phyloP scores from a whole-genome alignment of 1,140 invertebrate species.

The Leptoteleia sp. region DNA sequence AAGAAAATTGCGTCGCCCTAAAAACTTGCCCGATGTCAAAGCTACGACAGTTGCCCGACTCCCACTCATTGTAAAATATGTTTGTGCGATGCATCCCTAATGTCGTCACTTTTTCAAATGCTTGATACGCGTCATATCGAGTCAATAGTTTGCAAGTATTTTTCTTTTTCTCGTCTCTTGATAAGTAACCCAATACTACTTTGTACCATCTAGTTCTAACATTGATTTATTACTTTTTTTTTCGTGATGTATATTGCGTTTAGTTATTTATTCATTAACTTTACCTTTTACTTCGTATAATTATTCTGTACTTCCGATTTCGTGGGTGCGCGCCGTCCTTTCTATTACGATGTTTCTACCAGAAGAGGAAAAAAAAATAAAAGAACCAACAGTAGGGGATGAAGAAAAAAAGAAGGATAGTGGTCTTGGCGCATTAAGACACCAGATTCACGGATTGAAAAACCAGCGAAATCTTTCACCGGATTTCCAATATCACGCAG shows the following conservation, averaged over 20 bases:
- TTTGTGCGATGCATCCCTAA: constrained; percentile 35
- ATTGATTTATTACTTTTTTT: constrained; percentile 64
- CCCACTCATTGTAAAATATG: constrained; percentile 18
- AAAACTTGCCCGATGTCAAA: constrained; percentile 20
- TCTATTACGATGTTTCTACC: background rate
- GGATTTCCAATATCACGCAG: constrained; percentile 26
- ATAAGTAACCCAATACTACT: constrained; percentile 63
- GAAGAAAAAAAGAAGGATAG: too few species aligned
- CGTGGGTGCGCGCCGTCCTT: constrained; percentile 5
- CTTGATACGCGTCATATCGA: constrained; percentile 16
- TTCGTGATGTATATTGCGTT: constrained; percentile 63
- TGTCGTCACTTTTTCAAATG: constrained; percentile 1
- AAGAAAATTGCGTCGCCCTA: constrained; percentile 29
- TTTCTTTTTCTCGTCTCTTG: constrained; percentile 24
- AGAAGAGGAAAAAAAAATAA: too few species aligned
- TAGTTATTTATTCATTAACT: constrained; percentile 53
- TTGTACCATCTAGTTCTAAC: constrained; percentile 68
- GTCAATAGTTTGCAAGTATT: constrained; percentile 6
- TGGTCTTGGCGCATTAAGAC: too few species aligned
- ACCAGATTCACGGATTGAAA: background rate
- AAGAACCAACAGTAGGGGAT: too few species aligned
- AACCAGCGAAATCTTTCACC: constrained; percentile 13
- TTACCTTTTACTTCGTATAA: constrained; percentile 49
- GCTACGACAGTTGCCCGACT: constrained; percentile 25
- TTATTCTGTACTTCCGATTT: background rate